Conservation (phyloP, 2,888 invertebrate genomes). For the Athalia cordata region DNA sequence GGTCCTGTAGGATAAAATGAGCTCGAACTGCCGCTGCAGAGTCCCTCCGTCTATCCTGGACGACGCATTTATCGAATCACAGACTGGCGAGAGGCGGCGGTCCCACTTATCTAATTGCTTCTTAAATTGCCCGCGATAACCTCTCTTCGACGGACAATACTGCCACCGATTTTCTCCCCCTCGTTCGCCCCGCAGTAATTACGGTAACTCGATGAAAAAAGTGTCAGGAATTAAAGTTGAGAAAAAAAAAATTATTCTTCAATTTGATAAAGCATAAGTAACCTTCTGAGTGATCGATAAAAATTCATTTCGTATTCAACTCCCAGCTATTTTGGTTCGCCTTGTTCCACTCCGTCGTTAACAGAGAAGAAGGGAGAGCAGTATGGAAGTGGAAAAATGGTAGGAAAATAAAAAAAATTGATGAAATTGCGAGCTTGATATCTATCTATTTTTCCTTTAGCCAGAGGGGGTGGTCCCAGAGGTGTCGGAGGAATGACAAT, state of each 20-base stretch:
- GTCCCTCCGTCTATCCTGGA: background rate
- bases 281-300: no score
- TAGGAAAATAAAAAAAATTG: no score
- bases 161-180: background rate
- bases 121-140: slow-evolving; percentile 40
- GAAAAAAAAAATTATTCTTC: slow-evolving; percentile 20
- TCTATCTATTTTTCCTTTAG: background rate
- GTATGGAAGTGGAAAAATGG: no score
- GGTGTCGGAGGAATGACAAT: background rate
- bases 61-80: slow-evolving; percentile 38
- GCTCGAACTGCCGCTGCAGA: background rate
- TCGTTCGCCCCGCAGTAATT: slow-evolving; percentile 9
- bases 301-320: no score
- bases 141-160: slow-evolving; percentile 37
- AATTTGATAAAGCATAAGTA: background rate
- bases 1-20: slow-evolving; percentile 4
- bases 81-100: slow-evolving; percentile 4
- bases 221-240: background rate
- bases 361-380: no score
- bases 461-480: background rate
- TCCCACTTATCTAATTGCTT: slow-evolving; percentile 42
- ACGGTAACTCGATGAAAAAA: slow-evolving; percentile 1
- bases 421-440: background rate
- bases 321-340: no score
- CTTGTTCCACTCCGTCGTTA: no score